These are phyloP conservation scores for Rhogogaster chlorosoma DNA, from an alignment of 2,888 invertebrate species.

Conservation along the genomic window DNA sequence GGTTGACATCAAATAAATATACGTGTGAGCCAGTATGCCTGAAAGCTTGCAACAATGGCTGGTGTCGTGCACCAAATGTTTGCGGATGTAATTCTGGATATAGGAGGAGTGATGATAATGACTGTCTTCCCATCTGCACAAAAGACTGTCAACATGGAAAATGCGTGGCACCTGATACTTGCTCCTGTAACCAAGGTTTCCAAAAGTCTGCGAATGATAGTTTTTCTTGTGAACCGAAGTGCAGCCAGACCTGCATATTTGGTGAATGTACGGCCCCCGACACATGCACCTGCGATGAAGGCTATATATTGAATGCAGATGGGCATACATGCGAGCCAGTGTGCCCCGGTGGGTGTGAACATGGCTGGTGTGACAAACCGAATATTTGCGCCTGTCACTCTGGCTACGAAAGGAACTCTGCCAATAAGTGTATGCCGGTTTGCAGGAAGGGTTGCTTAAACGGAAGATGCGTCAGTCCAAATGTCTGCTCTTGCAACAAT, in stretches of 20 bases:
- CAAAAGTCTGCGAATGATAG: constrained; percentile 63
- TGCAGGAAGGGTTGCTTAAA: constrained; percentile 67
- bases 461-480: constrained; percentile 71
- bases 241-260: constrained; percentile 69
- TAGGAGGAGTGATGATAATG: constrained; percentile 56
- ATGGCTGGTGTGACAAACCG: constrained; percentile 58
- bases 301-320: constrained; percentile 59
- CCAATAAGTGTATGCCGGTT: constrained; percentile 62
- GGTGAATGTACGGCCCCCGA: constrained; percentile 65
- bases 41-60: constrained; percentile 86
- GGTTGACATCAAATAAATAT: constrained; percentile 60
- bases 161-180: constrained; percentile 57
- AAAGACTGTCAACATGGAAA: constrained; percentile 29
- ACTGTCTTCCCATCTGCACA: constrained; percentile 61
- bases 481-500: constrained; percentile 73
- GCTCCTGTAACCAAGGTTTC: constrained; percentile 57
- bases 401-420: constrained; percentile 57
- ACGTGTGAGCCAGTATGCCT: constrained; percentile 83
- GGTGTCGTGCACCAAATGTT: constrained; percentile 82
- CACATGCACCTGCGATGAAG: constrained; percentile 64
- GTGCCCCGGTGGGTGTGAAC: constrained; percentile 61
- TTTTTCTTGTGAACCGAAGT: constrained; percentile 71
- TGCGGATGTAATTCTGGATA: constrained; percentile 78
- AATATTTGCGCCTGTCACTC: constrained; percentile 17
- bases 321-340: constrained; percentile 63